Evolutionary conservation across 2,888 invertebrate species (phyloP).

Genomic region (Epiblema foenella): DNA sequence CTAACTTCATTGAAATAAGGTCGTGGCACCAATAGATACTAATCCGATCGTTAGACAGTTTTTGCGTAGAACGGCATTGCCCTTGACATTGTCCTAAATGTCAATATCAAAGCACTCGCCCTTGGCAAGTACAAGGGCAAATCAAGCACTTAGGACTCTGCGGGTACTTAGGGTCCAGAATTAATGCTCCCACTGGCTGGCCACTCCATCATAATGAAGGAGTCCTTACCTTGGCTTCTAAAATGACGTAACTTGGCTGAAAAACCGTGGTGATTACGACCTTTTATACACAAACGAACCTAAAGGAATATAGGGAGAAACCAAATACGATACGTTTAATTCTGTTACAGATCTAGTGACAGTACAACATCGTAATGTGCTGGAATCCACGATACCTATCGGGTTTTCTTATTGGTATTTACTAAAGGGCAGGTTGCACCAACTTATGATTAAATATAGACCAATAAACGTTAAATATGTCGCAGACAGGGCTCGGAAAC

Average conservation of each 20-base stretch:
- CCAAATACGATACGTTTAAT: background rate
- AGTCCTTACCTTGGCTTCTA: background rate
- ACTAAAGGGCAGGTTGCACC: no score
- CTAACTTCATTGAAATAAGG: background rate
- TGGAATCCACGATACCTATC: no score
- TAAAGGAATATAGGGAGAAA: background rate
- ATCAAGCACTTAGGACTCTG: background rate
- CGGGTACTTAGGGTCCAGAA: background rate
- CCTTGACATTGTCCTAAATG: background rate
- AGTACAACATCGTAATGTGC: no score
- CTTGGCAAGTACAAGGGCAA: background rate
- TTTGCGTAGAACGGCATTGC: background rate
- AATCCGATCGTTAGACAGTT: no score
- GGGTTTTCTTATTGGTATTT: no score
- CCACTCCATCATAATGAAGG: conserved; percentile 8
- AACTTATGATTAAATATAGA: no score
- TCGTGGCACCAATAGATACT: background rate
- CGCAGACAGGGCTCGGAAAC: no score
- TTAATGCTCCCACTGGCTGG: background rate
- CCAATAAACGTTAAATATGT: no score
- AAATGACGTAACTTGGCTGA: background rate
- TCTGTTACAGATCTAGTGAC: background rate
- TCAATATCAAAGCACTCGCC: conserved; percentile 12
- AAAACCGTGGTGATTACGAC: background rate
- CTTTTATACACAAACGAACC: background rate